A percentile compares a stretch with the other conserved stretches of the same genome.
phyloP scores from a whole-genome alignment of 92 coral and sea anemone genomes.

The Scolanthus callimorphus region DNA sequence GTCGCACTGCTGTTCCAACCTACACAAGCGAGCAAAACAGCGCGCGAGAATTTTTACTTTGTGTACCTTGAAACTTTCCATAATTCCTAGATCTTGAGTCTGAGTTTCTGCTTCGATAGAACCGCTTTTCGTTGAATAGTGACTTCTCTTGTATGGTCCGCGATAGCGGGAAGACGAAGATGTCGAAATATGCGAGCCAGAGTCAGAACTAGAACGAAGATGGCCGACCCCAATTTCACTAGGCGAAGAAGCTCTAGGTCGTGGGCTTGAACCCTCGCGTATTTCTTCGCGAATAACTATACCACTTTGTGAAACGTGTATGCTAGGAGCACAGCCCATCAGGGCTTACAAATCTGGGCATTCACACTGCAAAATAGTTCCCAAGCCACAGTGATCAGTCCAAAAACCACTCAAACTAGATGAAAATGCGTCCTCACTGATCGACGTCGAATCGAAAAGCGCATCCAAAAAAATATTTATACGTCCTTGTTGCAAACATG shows the following conservation, averaged over 20 bases:
- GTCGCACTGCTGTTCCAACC: neutral
- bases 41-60: conserved; percentile 20
- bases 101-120: conserved; percentile 97
- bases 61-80: conserved; percentile 89
- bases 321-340: conserved; percentile 99
- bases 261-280: conserved; percentile 92
- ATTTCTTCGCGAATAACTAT: conserved; percentile 91
- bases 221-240: conserved; percentile 99
- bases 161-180: conserved; percentile 86
- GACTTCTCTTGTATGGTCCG: conserved; percentile 73
- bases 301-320: conserved; percentile 99
- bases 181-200: conserved; percentile 90
- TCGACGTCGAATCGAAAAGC: conserved; percentile 34
- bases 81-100: conserved; percentile 82
- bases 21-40: no score
- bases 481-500: conserved; percentile 16
- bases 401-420: conserved; percentile 61
- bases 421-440: conserved; percentile 25
- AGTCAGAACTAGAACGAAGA: conserved; percentile 94
- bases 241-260: conserved; percentile 93
- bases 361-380: conserved; percentile 22
- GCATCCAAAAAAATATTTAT: conserved; percentile 26
- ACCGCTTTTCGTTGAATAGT: conserved; percentile 83
- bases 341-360: conserved; percentile 62
- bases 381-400: conserved; percentile 11